Percentiles rank a stretch among this genome's conserved stretches.
phyloP scores from a whole-genome alignment of 2,888 invertebrate genomes.

The Plagodis dolabraria region DNA sequence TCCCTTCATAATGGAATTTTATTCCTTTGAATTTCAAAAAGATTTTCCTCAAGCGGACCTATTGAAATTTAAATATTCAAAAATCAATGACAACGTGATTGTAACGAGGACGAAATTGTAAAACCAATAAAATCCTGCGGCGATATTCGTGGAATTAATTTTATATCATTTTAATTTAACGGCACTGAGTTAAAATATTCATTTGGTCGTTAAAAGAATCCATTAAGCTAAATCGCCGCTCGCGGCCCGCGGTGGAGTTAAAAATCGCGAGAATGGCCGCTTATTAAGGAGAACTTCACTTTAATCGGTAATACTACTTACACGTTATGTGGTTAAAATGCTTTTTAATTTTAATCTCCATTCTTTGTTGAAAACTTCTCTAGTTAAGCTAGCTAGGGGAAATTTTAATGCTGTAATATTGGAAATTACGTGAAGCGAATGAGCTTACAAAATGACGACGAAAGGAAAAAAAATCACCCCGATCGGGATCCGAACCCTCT shows the following conservation, averaged over 20 bases:
- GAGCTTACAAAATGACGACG: too few species aligned
- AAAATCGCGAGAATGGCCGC: conserved; percentile 52
- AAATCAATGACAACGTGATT: conserved; percentile 46
- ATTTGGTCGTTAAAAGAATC: conserved; percentile 70
- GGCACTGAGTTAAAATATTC: conserved; percentile 70
- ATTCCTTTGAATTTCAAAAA: conserved; percentile 28
- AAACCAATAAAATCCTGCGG: conserved; percentile 49
- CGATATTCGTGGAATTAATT: conserved; percentile 57
- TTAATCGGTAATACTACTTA: conserved; percentile 33
- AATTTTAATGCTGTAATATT: too few species aligned
- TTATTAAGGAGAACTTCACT: conserved; percentile 40
- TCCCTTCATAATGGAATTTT: conserved; percentile 29
- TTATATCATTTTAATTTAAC: conserved; percentile 69
- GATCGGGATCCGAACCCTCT: too few species aligned
- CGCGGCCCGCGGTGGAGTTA: conserved; percentile 53
- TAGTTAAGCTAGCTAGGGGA: conserved; percentile 3
- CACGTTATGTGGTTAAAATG: conserved; percentile 35
- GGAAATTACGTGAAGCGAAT: too few species aligned
- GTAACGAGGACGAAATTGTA: conserved; percentile 43
- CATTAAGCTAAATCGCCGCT: conserved; percentile 65
- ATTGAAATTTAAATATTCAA: conserved; percentile 41
- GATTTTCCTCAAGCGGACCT: conserved; percentile 30
- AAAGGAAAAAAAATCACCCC: too few species aligned
- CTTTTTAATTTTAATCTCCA: conserved; percentile 35
- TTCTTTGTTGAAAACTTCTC: conserved; percentile 18